These are phyloP conservation scores for Vandiemenella viatica DNA, from an alignment of 2,888 invertebrate genomes.

Conservation along the genomic window DNA sequence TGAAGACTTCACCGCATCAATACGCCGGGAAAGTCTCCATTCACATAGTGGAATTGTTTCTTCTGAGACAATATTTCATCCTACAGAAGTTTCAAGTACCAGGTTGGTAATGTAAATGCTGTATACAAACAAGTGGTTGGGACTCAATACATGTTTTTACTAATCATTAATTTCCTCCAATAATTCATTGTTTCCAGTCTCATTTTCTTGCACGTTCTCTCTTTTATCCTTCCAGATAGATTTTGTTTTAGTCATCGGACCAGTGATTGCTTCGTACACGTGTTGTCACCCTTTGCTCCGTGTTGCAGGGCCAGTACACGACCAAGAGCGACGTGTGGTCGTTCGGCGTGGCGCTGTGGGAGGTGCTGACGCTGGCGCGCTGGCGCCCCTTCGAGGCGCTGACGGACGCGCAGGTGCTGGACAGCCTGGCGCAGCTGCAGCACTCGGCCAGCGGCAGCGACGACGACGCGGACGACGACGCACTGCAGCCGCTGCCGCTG, in stretches of 20 bases:
- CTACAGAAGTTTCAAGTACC: too few relatives aligned
- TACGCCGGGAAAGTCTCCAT: too few relatives aligned
- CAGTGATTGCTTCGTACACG: background rate
- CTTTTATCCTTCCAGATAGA: background rate
- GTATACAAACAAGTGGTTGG: too few relatives aligned
- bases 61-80: too few relatives aligned
- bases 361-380: constrained; percentile 63
- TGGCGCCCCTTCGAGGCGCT: constrained; percentile 62
- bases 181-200: background rate
- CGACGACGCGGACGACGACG: background rate
- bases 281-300: background rate
- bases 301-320: constrained; percentile 59
- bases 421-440: constrained; percentile 59
- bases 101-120: too few relatives aligned
- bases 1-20: too few relatives aligned
- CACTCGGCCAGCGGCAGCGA: too few relatives aligned
- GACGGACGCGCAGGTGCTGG: constrained; percentile 62
- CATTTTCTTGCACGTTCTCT: background rate
- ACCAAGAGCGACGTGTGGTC: constrained; percentile 86
- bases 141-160: too few relatives aligned
- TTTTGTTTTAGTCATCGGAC: background rate
- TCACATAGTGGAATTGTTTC: too few relatives aligned
- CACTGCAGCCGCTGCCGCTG: background rate
- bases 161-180: too few relatives aligned
- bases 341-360: constrained; percentile 77